Percentiles rank a stretch among this genome's conserved stretches.
Evolutionary conservation across 2,113 vertebrate species (phyloP).

Genomic region (Melanerpes aurifrons): DNA sequence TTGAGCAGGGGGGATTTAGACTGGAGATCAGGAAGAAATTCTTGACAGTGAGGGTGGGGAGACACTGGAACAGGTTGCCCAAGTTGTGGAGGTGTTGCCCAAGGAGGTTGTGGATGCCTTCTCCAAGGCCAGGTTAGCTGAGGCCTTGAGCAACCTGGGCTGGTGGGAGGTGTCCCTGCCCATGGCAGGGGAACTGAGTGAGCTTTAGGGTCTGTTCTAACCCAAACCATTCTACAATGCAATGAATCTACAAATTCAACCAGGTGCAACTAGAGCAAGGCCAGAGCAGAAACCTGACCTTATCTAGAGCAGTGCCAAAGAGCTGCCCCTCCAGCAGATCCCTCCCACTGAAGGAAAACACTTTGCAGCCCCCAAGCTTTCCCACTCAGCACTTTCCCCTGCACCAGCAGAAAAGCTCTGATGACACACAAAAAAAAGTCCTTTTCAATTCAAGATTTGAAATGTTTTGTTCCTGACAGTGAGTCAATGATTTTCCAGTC

Average conservation of each 20-base stretch:
- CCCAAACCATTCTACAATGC: too few relatives aligned
- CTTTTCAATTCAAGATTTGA: neutral
- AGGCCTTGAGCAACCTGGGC: too few relatives aligned
- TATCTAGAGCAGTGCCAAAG: neutral
- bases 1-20: too few relatives aligned
- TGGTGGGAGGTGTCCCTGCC: too few relatives aligned
- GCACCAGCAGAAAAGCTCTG: conserved; percentile 19
- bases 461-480: conserved; percentile 39
- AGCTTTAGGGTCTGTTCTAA: too few relatives aligned
- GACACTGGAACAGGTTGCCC: too few relatives aligned
- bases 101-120: too few relatives aligned
- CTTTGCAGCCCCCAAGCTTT: neutral
- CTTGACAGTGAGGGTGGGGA: too few relatives aligned
- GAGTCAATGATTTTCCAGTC: conserved; percentile 54
- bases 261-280: neutral
- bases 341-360: neutral
- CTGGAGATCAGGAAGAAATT: too few relatives aligned
- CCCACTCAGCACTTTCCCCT: neutral
- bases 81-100: too few relatives aligned
- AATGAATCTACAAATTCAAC: neutral
- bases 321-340: neutral
- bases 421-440: neutral
- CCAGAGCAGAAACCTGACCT: neutral
- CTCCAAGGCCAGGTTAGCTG: too few relatives aligned
- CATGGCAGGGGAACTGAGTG: too few relatives aligned